Evolutionary conservation across 2,888 invertebrate genomes (phyloP).

Genomic region (Hypsopygia costalis): DNA sequence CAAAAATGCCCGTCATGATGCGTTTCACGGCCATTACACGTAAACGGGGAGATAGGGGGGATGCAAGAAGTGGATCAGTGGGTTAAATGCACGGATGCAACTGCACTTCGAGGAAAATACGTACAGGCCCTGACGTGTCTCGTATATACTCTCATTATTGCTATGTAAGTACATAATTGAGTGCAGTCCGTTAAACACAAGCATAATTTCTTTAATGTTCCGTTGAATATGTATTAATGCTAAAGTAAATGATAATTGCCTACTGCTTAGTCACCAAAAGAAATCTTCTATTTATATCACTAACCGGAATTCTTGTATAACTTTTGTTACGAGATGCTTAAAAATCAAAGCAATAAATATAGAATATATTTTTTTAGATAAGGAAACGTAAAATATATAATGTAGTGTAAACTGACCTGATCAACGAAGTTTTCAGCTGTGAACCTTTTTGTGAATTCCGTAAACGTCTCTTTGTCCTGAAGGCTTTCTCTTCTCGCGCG

Average conservation of each 20-base stretch:
- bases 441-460: constrained; percentile 92
- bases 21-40: constrained; percentile 46
- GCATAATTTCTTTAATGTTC: neutral
- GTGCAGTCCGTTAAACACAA: constrained; percentile 6
- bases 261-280: neutral
- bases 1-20: constrained; percentile 36
- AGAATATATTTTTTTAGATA: no score
- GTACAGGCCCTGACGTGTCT: constrained; percentile 17
- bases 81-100: constrained; percentile 46
- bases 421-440: constrained; percentile 93
- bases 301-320: neutral
- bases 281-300: neutral
- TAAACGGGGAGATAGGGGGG: constrained; percentile 16
- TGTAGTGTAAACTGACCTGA: constrained; percentile 83
- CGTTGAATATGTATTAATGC: constrained; percentile 4
- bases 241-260: neutral
- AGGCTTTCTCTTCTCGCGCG: constrained; percentile 91
- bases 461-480: constrained; percentile 90
- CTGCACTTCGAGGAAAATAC: constrained; percentile 32
- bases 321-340: neutral
- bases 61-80: constrained; percentile 47
- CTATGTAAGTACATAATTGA: neutral
- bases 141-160: constrained; percentile 3
- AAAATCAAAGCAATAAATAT: neutral
- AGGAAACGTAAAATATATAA: constrained; percentile 20